These are phyloP conservation scores for Chaetodon auriga DNA, from an alignment of 2,113 vertebrate genomes.

Conservation along the genomic window DNA sequence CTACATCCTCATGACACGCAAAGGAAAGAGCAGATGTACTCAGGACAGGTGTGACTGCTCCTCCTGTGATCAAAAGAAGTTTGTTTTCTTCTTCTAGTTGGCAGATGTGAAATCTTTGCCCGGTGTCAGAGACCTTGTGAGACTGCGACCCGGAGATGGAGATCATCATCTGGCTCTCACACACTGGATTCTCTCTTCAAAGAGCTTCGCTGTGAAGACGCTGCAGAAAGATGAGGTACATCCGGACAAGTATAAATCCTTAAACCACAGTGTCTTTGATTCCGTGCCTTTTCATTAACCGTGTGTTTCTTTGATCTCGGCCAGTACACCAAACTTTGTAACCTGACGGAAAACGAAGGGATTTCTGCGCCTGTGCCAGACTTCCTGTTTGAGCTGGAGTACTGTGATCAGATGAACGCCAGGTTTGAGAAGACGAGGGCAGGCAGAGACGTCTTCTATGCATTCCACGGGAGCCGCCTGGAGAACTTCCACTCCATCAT, in stretches of 20 bases:
- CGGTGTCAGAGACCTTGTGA: constrained; percentile 89
- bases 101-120: constrained; percentile 89
- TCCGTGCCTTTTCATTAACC: not conserved
- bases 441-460: constrained; percentile 92
- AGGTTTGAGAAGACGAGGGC: constrained; percentile 91
- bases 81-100: constrained; percentile 82
- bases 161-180: constrained; percentile 88
- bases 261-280: not conserved
- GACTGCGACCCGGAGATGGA: constrained; percentile 82
- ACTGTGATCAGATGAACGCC: constrained; percentile 90
- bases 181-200: constrained; percentile 95
- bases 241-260: not conserved
- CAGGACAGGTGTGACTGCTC: not conserved
- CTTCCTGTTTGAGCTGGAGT: constrained; percentile 95
- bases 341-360: constrained; percentile 86
- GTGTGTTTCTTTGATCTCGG: not conserved
- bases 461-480: constrained; percentile 96
- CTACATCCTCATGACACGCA: not conserved
- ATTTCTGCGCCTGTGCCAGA: constrained; percentile 88
- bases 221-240: constrained; percentile 90
- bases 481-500: constrained; percentile 99
- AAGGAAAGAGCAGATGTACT: not conserved
- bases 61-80: not conserved
- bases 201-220: constrained; percentile 91
- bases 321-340: constrained; percentile 91